phyloP scores from a whole-genome alignment of 2,888 invertebrate species.

The Marasmarcha lunaedactyla region DNA sequence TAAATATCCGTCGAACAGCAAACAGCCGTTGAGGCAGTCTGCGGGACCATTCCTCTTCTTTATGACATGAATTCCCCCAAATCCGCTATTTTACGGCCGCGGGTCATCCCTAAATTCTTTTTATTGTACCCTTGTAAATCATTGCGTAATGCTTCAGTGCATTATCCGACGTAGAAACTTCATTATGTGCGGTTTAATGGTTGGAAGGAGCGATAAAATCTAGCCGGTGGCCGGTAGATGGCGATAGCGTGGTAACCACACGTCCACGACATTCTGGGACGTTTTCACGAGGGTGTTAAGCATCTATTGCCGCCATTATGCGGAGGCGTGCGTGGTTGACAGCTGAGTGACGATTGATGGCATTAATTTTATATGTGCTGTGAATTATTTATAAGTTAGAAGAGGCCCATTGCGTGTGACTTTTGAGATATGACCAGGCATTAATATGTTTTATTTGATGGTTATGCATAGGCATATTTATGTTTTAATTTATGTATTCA shows the following conservation, averaged over 20 bases:
- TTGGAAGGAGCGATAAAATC: slow-evolving; percentile 67
- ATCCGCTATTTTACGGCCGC: neutral
- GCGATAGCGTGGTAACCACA: neutral
- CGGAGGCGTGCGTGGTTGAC: neutral
- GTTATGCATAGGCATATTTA: no score
- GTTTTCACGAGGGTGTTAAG: neutral
- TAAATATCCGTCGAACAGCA: slow-evolving; percentile 11
- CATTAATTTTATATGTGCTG: neutral
- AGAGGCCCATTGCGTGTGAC: no score
- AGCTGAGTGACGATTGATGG: neutral
- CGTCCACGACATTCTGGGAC: neutral
- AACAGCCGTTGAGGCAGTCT: slow-evolving; percentile 32
- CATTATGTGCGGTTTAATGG: slow-evolving; percentile 70
- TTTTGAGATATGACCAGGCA: neutral
- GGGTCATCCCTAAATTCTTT: slow-evolving; percentile 69
- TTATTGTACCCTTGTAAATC: slow-evolving; percentile 68
- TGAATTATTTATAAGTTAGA: neutral
- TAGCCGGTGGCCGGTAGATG: slow-evolving; percentile 23
- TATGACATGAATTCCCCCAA: slow-evolving; percentile 30
- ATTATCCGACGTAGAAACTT: slow-evolving; percentile 66
- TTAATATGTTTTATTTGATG: no score
- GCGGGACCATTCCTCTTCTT: slow-evolving; percentile 55
- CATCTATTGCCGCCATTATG: neutral
- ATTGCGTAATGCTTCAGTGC: slow-evolving; percentile 66
- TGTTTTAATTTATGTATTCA: slow-evolving; percentile 6